Evolutionary conservation across 64 coral and sea anemone species (phyloP), one percentile per base, ranked within the genome.

Genomic region (Hydrozoanthus tunicans): DNA sequence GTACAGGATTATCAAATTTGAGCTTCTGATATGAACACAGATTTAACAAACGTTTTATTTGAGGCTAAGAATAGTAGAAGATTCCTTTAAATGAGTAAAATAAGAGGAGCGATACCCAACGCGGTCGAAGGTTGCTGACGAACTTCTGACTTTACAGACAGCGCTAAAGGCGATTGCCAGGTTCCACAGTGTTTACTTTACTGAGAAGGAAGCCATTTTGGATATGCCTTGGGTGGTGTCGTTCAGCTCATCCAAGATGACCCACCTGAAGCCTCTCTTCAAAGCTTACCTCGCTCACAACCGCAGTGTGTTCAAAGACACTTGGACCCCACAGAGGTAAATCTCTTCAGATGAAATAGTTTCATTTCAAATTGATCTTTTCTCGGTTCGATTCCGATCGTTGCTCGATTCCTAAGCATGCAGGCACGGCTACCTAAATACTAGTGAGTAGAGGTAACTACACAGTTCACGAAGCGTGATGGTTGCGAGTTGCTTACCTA

Each of bases 121-220:
- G 20, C 4, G 0, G 56, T 24, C 54, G 54, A 8, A 79, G 11
- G 9, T 51, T 43, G 32, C 32, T 43, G 32, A 43, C 32, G 32
- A 43, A 43, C 32, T 43, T 79, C 23, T n/a, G 6, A 58, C 23
- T 58, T 57, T 4, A 12, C 54, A 86, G 83, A 54, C 23, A 13
- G 83, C 83, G 6, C 66, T 86, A 5, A 86, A 23, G 20, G 66
- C 83, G 15, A 86, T 86, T 52, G 83, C 83, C 24, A 68, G 83
- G 9, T 86, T 86, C 72, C 83, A 86, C 66, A 86, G 83, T 56
- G 66, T 86, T 64, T 8, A 86, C 83, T 20, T 86, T 4, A 86
- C 6, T 86, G 83, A 86, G 13, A 71, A 72, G 64, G 66, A 53
- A 3, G 9, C 83, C 53, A 54, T 58, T 71, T n/a, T 86, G 65